Conservation (phyloP, 2,797 vertebrate genomes). For the Ceyx erithaca region DNA sequence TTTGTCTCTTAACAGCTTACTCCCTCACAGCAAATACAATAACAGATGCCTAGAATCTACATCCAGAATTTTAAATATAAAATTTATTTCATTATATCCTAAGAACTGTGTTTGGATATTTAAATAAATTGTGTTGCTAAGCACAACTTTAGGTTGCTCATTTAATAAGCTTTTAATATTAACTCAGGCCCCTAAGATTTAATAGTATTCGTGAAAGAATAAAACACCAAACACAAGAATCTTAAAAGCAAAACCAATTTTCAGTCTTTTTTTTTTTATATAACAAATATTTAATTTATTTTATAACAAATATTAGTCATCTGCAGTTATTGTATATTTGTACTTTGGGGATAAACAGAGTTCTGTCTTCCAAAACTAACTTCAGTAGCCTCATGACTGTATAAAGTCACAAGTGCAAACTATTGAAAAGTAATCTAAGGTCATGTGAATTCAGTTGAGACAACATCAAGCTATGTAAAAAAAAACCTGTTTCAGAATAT, state of each 20-base stretch:
- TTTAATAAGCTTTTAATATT: not conserved
- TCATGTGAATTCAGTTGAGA: not conserved
- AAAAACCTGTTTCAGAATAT: not conserved
- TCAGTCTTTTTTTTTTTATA: not conserved
- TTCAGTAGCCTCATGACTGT: not conserved
- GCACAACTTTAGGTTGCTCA: slow-evolving; percentile 11
- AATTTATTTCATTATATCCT: not conserved
- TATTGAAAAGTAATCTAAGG: not conserved
- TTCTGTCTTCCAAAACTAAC: not conserved
- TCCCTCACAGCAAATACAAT: slow-evolving; percentile 35
- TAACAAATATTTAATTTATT: not conserved
- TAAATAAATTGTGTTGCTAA: slow-evolving; percentile 13
- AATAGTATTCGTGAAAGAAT: not conserved
- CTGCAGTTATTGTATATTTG: not conserved
- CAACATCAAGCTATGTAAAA: not conserved
- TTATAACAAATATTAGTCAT: not conserved
- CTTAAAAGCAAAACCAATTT: not conserved
- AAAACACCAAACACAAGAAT: not conserved
- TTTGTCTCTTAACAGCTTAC: slow-evolving; percentile 25
- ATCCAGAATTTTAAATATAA: slow-evolving; percentile 30
- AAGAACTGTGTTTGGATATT: slow-evolving; percentile 15
- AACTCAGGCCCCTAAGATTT: not conserved
- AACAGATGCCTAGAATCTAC: slow-evolving; percentile 35
- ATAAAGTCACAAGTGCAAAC: not conserved
- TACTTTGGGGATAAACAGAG: not conserved